phyloP scores from a whole-genome alignment of 1,140 invertebrate genomes.

The Scaptomyza pallida region DNA sequence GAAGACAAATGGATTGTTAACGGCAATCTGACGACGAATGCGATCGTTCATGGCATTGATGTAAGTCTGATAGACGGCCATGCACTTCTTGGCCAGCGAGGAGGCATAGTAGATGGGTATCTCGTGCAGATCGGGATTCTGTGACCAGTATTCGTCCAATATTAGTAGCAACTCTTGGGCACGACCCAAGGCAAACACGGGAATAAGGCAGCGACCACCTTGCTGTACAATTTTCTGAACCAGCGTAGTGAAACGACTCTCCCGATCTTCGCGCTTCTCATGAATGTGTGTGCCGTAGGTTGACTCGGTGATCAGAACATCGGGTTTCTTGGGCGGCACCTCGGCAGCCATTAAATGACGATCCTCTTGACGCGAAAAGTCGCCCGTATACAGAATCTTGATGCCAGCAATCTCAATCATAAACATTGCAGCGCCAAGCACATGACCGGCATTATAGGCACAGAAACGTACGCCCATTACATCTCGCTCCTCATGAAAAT shows the following conservation, averaged over 20 bases:
- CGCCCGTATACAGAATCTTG: slow-evolving; percentile 98
- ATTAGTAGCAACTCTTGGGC: slow-evolving; percentile 98
- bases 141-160: slow-evolving; percentile 99
- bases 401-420: slow-evolving; percentile 99
- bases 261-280: slow-evolving; percentile 98
- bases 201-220: slow-evolving; percentile 98
- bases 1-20: slow-evolving; percentile 99
- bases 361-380: slow-evolving; percentile 99
- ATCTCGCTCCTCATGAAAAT: slow-evolving; percentile 99
- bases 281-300: slow-evolving; percentile 99
- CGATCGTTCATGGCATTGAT: slow-evolving; percentile 99
- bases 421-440: slow-evolving; percentile 99
- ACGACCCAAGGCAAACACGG: slow-evolving; percentile 98
- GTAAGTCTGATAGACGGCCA: slow-evolving; percentile 99
- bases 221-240: slow-evolving; percentile 98
- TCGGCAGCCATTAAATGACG: slow-evolving; percentile 99
- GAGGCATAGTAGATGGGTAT: slow-evolving; percentile 99
- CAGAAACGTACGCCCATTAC: slow-evolving; percentile 98
- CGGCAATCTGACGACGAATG: slow-evolving; percentile 97
- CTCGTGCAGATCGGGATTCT: slow-evolving; percentile 98
- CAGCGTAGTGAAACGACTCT: slow-evolving; percentile 96
- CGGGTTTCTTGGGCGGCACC: slow-evolving; percentile 97
- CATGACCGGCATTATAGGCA: slow-evolving; percentile 99
- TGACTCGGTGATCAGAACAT: slow-evolving; percentile 99
- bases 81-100: slow-evolving; percentile 99